Percentiles rank a stretch among this genome's conserved stretches.
These are phyloP conservation scores for Propithecus perrieri DNA, from an alignment of 2,797 vertebrate genomes.

Conservation along the genomic window DNA sequence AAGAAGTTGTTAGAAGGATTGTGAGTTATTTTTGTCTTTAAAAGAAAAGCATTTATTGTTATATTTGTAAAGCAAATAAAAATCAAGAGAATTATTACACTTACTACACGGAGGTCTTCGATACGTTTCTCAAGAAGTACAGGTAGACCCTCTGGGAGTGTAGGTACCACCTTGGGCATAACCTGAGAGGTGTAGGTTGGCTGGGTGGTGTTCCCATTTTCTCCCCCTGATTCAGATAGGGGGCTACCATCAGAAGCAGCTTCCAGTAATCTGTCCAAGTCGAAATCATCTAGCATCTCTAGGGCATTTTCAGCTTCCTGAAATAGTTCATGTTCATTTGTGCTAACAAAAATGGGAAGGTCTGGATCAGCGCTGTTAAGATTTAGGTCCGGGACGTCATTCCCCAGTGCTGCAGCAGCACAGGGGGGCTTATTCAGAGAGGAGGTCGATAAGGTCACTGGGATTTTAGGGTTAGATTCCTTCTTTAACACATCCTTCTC, in stretches of 20 bases:
- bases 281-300: constrained; percentile 96
- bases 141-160: constrained; percentile 93
- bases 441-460: constrained; percentile 80
- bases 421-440: constrained; percentile 84
- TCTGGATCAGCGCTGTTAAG: constrained; percentile 90
- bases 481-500: constrained; percentile 96
- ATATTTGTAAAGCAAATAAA: not conserved
- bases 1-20: not conserved
- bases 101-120: constrained; percentile 94
- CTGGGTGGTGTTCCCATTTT: constrained; percentile 88
- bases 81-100: constrained; percentile 68
- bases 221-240: constrained; percentile 86
- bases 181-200: constrained; percentile 86
- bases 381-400: constrained; percentile 87
- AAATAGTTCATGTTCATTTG: constrained; percentile 94
- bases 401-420: constrained; percentile 67
- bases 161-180: constrained; percentile 89
- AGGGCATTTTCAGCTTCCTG: constrained; percentile 91
- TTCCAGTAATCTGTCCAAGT: constrained; percentile 95
- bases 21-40: not conserved
- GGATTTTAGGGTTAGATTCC: constrained; percentile 82
- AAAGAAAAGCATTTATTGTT: not conserved
- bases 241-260: constrained; percentile 93
- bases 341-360: constrained; percentile 93
- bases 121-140: constrained; percentile 93